phyloP scores from a whole-genome alignment of 1,140 invertebrate species.

The Penaeus chinensis region DNA sequence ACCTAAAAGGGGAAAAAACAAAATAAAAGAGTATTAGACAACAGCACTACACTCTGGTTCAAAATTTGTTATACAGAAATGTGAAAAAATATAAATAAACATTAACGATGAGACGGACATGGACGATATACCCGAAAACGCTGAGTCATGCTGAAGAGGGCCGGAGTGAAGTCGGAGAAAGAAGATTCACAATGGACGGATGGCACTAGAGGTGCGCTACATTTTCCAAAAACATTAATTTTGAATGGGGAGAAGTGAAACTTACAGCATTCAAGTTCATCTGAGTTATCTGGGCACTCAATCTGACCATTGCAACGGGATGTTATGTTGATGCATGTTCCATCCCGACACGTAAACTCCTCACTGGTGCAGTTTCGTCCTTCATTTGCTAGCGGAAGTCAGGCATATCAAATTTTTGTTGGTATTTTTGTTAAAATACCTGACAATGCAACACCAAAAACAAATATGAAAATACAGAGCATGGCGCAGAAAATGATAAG shows the following conservation, averaged over 20 bases:
- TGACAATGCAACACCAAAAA: too few relatives aligned
- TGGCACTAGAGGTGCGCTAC: not conserved
- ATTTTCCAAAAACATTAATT: too few relatives aligned
- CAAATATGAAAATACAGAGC: too few relatives aligned
- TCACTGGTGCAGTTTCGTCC: not conserved
- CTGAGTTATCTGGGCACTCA: constrained; percentile 46
- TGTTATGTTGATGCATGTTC: constrained; percentile 34
- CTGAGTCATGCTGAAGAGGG: constrained; percentile 16
- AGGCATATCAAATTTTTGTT: not conserved
- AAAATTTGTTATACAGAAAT: not conserved
- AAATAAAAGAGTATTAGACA: too few relatives aligned
- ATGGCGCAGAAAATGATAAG: too few relatives aligned
- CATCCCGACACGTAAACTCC: constrained; percentile 25
- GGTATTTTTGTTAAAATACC: too few relatives aligned
- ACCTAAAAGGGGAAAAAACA: too few relatives aligned
- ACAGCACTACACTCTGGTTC: too few relatives aligned
- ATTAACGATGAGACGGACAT: not conserved
- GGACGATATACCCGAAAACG: constrained; percentile 11
- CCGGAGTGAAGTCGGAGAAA: not conserved
- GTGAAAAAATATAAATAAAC: too few relatives aligned
- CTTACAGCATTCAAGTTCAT: constrained; percentile 40
- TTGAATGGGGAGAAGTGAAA: not conserved
- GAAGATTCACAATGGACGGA: constrained; percentile 15
- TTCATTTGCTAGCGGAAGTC: not conserved
- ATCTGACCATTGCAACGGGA: constrained; percentile 33